Conservation (phyloP, 2,797 vertebrate genomes). For the Luscinia luscinia region DNA sequence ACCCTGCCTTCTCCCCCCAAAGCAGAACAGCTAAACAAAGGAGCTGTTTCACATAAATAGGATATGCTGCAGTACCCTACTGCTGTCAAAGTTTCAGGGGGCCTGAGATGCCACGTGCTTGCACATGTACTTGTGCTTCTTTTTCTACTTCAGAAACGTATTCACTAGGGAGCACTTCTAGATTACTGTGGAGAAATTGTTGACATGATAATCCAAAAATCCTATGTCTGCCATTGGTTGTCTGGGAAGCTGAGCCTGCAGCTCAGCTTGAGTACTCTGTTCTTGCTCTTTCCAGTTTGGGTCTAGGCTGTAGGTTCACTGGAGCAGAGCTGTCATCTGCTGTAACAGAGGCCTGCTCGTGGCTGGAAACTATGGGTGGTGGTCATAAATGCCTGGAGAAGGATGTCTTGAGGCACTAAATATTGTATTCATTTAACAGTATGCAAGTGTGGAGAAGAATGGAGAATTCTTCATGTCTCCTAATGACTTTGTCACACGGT, state of each 20-base stretch:
- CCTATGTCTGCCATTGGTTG: rapidly evolving
- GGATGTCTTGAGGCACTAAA: background rate
- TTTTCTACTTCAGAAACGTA: background rate
- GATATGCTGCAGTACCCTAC: background rate
- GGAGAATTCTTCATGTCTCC: slow-evolving; percentile 87
- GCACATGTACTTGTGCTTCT: background rate
- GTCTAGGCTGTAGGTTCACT: background rate
- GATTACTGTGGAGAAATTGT: background rate
- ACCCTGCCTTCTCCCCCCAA: background rate
- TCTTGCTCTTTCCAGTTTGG: background rate
- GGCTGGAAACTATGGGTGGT: background rate
- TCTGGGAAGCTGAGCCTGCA: background rate
- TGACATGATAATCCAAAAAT: background rate
- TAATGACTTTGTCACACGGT: slow-evolving; percentile 85
- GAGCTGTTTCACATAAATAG: background rate
- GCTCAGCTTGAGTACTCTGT: background rate
- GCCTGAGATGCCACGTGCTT: background rate
- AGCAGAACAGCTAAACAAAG: background rate
- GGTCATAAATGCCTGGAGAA: background rate
- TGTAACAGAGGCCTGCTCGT: background rate
- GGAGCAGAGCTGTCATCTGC: background rate
- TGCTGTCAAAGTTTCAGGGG: background rate
- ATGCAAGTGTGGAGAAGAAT: slow-evolving; percentile 87
- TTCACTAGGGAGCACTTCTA: background rate
- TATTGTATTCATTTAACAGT: slow-evolving; percentile 75